phyloP scores from a whole-genome alignment of 2,113 vertebrate genomes.

The Microcebus tavaratra region DNA sequence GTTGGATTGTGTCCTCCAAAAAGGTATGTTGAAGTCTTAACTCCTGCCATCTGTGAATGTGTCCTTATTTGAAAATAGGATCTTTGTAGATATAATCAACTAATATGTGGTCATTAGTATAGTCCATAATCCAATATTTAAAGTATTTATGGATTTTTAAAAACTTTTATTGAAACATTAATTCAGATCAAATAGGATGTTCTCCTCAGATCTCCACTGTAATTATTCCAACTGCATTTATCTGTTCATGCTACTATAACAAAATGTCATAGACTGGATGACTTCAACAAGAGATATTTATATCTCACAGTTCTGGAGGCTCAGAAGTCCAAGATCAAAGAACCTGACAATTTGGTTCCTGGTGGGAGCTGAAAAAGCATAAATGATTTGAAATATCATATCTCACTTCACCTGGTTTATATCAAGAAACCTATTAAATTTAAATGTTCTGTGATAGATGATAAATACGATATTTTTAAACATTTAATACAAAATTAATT shows the following conservation, averaged over 20 bases:
- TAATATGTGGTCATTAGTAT: not conserved
- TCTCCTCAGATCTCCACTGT: not conserved
- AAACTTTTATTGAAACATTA: not conserved
- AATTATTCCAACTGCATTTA: not conserved
- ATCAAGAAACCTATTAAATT: not conserved
- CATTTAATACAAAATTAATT: conserved; percentile 21
- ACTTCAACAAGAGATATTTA: not conserved
- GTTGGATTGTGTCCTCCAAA: not conserved
- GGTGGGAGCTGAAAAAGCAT: not conserved
- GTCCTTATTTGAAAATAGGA: not conserved
- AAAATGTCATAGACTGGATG: not conserved
- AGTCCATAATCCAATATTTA: not conserved
- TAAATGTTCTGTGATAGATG: conserved; percentile 35
- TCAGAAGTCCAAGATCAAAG: not conserved
- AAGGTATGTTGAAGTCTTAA: not conserved
- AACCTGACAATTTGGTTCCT: too few species aligned
- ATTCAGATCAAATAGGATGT: not conserved
- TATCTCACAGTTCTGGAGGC: not conserved
- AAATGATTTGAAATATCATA: not conserved
- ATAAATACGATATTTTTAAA: conserved; percentile 59
- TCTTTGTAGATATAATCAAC: not conserved
- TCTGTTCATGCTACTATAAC: not conserved
- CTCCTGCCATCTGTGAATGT: not conserved
- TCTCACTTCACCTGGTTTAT: not conserved
- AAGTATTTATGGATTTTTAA: not conserved